Evolutionary conservation across 2,797 vertebrate species (phyloP).

Genomic region (Tangara arthus): DNA sequence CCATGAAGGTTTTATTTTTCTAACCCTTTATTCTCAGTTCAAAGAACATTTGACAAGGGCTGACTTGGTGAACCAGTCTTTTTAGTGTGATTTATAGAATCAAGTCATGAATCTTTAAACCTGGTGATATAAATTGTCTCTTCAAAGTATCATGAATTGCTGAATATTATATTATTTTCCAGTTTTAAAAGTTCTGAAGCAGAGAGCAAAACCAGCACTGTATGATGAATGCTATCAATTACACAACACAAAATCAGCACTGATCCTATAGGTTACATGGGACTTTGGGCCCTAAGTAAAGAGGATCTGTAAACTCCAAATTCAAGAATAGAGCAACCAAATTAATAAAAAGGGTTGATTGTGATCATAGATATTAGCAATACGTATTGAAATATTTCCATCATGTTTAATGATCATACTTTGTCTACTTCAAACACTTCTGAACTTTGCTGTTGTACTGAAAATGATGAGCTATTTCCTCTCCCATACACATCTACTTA

Average conservation of each 20-base stretch:
- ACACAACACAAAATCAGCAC: neutral
- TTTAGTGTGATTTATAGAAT: neutral
- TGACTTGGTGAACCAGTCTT: neutral
- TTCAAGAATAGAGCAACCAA: neutral
- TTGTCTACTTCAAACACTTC: neutral
- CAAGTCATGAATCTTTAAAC: neutral
- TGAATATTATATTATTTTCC: neutral
- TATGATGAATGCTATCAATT: neutral
- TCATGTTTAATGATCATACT: neutral
- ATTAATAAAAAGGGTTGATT: neutral
- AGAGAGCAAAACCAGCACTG: neutral
- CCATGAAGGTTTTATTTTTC: constrained; percentile 36
- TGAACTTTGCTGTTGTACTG: neutral
- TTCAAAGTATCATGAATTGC: neutral
- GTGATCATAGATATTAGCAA: neutral
- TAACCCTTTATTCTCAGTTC: neutral
- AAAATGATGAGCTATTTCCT: neutral
- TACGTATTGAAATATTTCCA: neutral
- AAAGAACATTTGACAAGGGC: neutral
- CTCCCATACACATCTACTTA: no score
- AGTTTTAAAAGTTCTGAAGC: neutral
- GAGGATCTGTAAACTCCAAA: neutral
- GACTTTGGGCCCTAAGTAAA: neutral
- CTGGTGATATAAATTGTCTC: neutral
- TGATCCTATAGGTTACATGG: neutral